Base-by-base conservation (phyloP, 2,797 vertebrate genomes). In the Poeciliopsis presidionis region DNA sequence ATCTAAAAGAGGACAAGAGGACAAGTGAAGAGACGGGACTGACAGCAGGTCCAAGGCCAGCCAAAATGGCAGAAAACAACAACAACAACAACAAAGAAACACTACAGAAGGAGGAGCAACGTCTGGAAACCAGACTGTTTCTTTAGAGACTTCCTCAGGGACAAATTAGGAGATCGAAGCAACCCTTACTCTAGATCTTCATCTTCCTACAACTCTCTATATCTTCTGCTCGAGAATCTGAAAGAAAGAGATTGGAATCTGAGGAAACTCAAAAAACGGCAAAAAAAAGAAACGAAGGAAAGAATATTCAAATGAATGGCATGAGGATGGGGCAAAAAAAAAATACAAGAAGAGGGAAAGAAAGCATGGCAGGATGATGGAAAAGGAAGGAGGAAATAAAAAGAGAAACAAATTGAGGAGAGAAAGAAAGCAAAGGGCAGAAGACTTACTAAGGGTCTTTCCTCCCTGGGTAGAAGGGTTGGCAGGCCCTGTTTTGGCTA, bases 381-480 rank as follows among this genome's bases (percentile, higher is more conserved):
- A 51, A 89, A 78, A 79, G 73, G 76, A 61, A 81, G 73, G 67
- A 72, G 80, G 79, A 86, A 28, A 57, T 25, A 55, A n/a, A 55
- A n/a, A 25, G 53, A 84, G 81, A 75, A 72, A 77, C 81, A 77
- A 86, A 85, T 84, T 77, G 84, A 79, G 85, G 78, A 87, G 75
- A 81, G 82, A 88, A 6, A 85, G 84, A 92, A 87, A 87, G 88
- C 77, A 89, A 91, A 92, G 93, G 92, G 86, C 92, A 90, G 91
- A 91, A 92, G 95, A 96, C 96, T 96, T 96, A 96, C 96, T 96
- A 96, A 96, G 95, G 93, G 92, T 94, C 95, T 96, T 96, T 95
- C 93, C 94, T 94, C 94, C 94, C 94, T 94, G 94, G 89, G 92
- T 87, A 84, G 95, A 91, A 73, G 95, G 92, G 89, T 88, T 76